Base-by-base conservation (phyloP, 2,888 invertebrate species). In the Anthoptus insignis region DNA sequence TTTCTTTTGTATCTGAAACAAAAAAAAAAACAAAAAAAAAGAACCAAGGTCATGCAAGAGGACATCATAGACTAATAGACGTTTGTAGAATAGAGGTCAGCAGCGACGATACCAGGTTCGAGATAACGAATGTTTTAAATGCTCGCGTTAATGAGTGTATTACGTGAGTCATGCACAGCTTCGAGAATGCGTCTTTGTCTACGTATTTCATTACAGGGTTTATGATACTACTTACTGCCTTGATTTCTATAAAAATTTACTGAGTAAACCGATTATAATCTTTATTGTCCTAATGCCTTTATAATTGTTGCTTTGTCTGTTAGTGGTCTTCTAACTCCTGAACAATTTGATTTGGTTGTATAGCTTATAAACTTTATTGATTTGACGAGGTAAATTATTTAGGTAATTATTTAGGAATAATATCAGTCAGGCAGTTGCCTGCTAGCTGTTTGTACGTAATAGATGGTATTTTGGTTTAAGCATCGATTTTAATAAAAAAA, bases 101-200 rank as follows among this genome's bases (percentile, higher is more conserved):
- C 21, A 21, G 45, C 21, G 16, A 49, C 27, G 58, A 37, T 52
- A 39, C 14, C 29, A 19, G 9, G 11, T 3, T 13, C 13, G 42
- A 37, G 59, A 59, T 59, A 42, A 59, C 27, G 27, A 39, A 52
- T 59, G 59, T 59, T 52, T 59, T 59, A 52, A 59, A 59, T 22
- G 52, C 59, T 52, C 39, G 21, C 3, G 19, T 47, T 59, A 59
- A 59, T 52, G 49, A 59, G 59, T 50, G 37, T 52, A 52, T 52
- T 52, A 59, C 29, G 14, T 60, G 60, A 60, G 14, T 60, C 53
- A 60, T 60, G 22, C 45, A 57, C 14, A 52, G 14, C 39, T 59
- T 52, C 60, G 42, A 60, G 60, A 60, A 60, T 60, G 53, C 27
- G 59, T 24, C 47, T 19, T 59, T 52, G 59, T 27, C 49, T 49